These are phyloP conservation scores for Anadara kagoshimensis DNA, from an alignment of 1,140 invertebrate genomes.

Conservation along the genomic window DNA sequence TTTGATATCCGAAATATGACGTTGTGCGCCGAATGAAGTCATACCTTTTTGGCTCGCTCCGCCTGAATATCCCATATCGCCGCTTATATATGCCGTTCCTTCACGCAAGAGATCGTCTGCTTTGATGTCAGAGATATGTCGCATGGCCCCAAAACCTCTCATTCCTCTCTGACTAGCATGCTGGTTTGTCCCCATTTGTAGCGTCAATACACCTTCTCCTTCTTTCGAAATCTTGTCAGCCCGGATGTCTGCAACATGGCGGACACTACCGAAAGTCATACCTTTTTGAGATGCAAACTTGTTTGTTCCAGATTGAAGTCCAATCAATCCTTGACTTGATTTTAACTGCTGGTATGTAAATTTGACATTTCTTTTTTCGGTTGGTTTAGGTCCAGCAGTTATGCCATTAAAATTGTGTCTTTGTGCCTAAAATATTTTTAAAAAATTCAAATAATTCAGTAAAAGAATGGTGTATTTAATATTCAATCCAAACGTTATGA, in stretches of 20 bases:
- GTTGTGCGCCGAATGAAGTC: conserved; percentile 89
- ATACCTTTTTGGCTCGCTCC: conserved; percentile 81
- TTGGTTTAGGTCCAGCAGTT: conserved; percentile 88
- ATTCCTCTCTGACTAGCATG: conserved; percentile 74
- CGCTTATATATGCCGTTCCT: conserved; percentile 85
- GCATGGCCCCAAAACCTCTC: conserved; percentile 86
- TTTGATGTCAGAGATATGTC: conserved; percentile 81
- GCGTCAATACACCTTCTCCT: conserved; percentile 88
- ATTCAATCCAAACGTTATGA: too few relatives aligned
- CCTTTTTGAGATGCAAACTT: conserved; percentile 79
- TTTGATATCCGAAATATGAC: conserved; percentile 82
- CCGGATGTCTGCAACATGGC: conserved; percentile 82
- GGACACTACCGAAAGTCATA: conserved; percentile 87
- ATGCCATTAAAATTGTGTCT: conserved; percentile 61
- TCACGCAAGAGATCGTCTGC: conserved; percentile 77
- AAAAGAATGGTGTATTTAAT: too few relatives aligned
- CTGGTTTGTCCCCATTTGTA: conserved; percentile 94
- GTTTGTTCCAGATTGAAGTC: conserved; percentile 82
- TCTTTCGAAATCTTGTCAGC: conserved; percentile 56
- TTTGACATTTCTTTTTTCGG: conserved; percentile 89
- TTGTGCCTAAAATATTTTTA: conserved; percentile 67
- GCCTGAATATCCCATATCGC: conserved; percentile 93
- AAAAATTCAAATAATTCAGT: too few relatives aligned
- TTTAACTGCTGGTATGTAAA: conserved; percentile 90
- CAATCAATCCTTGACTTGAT: conserved; percentile 92